phyloP scores from a whole-genome alignment of 2,797 vertebrate species.

The Enteromius unitaeniatus region DNA sequence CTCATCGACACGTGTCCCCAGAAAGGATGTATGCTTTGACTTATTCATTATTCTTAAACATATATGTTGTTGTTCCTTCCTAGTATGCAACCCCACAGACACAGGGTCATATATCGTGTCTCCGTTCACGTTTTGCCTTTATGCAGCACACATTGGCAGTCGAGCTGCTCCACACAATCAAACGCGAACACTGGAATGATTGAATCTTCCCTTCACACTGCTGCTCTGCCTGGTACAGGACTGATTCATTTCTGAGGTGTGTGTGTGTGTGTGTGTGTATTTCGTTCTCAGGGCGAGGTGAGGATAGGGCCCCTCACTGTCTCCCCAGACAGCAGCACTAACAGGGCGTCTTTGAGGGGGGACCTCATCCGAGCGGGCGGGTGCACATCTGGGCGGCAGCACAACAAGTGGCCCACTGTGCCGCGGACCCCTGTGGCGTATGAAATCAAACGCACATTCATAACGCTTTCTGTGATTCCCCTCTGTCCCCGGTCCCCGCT shows the following conservation, averaged over 20 bases:
- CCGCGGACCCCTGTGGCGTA: constrained; percentile 58
- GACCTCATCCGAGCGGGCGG: constrained; percentile 58
- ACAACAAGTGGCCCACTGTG: constrained; percentile 77
- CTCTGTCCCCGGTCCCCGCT: constrained; percentile 66
- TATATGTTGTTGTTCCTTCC: constrained; percentile 29
- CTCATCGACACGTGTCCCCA: background rate
- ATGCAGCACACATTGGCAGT: constrained; percentile 17
- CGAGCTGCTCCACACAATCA: constrained; percentile 31
- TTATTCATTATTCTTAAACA: constrained; percentile 31
- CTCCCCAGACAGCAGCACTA: constrained; percentile 65
- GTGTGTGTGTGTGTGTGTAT: constrained; percentile 47
- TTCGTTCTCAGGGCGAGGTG: constrained; percentile 60
- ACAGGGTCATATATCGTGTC: constrained; percentile 4
- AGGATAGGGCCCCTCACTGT: constrained; percentile 72
- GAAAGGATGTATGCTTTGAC: constrained; percentile 19
- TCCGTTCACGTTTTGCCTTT: constrained; percentile 24
- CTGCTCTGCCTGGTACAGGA: constrained; percentile 60
- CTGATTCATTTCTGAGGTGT: constrained; percentile 57
- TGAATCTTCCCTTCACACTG: constrained; percentile 48
- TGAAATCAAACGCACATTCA: constrained; percentile 80
- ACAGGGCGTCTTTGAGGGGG: constrained; percentile 76
- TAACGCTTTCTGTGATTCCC: constrained; percentile 69
- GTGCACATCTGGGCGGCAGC: constrained; percentile 73
- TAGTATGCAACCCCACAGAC: constrained; percentile 7
- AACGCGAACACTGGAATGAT: constrained; percentile 53